These are phyloP conservation scores for Anguilla anguilla DNA, from an alignment of 2,797 vertebrate species.

Conservation along the genomic window DNA sequence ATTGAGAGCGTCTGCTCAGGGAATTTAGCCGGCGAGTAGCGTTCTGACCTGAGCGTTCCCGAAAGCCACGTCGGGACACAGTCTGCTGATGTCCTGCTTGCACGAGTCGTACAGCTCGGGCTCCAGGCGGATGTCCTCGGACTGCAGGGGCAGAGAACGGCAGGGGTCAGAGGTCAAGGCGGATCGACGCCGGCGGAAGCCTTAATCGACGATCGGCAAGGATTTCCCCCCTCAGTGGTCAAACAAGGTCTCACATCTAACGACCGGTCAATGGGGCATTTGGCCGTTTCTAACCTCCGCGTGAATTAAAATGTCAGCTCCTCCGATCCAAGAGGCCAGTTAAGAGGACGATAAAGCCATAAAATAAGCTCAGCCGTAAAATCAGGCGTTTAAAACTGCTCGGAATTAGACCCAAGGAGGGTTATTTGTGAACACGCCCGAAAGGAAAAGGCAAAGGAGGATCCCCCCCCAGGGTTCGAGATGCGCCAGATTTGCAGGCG, in stretches of 20 bases:
- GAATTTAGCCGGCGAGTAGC: background rate
- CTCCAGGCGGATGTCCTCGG: slow-evolving; percentile 94
- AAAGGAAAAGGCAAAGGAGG: background rate
- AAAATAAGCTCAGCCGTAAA: background rate
- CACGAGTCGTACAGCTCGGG: slow-evolving; percentile 92
- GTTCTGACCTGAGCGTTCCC: slow-evolving; percentile 91
- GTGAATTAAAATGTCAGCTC: background rate
- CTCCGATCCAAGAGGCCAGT: background rate
- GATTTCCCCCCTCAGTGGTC: background rate
- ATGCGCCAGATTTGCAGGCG: background rate
- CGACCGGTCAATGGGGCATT: background rate
- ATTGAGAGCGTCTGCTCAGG: background rate
- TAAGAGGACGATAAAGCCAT: background rate
- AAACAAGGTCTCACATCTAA: background rate
- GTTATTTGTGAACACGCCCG: background rate
- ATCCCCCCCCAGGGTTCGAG: background rate
- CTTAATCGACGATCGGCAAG: background rate
- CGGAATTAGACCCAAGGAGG: background rate
- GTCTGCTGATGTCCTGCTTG: slow-evolving; percentile 84
- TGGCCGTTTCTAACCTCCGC: background rate
- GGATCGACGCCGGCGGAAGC: background rate
- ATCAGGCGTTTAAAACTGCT: background rate
- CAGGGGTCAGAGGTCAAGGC: background rate
- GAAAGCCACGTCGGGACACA: slow-evolving; percentile 86
- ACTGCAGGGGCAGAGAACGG: slow-evolving; percentile 53